Evolutionary conservation across 1,140 invertebrate genomes (phyloP), one percentile per base, ranked within the genome.

Genomic region (Spodoptera frugiperda): DNA sequence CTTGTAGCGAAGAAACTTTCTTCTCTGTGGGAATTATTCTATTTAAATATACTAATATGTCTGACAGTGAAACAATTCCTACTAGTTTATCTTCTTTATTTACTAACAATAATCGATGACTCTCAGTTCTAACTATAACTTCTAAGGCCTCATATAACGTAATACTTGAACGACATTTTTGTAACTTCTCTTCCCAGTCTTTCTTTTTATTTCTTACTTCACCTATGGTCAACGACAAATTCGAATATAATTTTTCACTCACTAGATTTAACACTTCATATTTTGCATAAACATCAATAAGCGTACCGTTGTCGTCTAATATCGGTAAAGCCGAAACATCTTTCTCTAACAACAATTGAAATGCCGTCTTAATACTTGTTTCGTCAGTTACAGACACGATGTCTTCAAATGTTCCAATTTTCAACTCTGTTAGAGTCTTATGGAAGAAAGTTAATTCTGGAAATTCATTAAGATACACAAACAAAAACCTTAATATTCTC

Each of bases 121-220:
- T 94, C 85, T 93, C 92, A 85, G 92, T 94, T 92, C 92, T 94
- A 84, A 94, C 92, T 84, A 94, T 94, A 86, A 94, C 89, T 94
- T 94, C 92, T 92, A 94, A 94, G 91, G 92, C 92, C 92, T 94
- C 92, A 67, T 94, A 94, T 87, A 94, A 91, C 81, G 91, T 92
- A 89, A 94, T 93, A 89, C 89, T 92, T 79, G 90, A 93, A 88
- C 82, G 87, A 93, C 92, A 94, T 87, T 93, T 94, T 85, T 94
- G 92, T 84, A 94, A 82, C 79, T 94, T 94, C 84, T 94, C 92
- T 88, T 94, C 89, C 92, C 92, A 94, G 91, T 94, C 92, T 92
- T 94, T 94, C 86, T 94, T 94, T 87, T 91, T 94, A 78, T 91
- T 90, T 75, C 92, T 88, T 79, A 94, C 89, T 70, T 94, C 92